These are phyloP conservation scores for Macaca mulatta DNA, from an alignment of 2,113 vertebrate genomes.

Conservation along the genomic window DNA sequence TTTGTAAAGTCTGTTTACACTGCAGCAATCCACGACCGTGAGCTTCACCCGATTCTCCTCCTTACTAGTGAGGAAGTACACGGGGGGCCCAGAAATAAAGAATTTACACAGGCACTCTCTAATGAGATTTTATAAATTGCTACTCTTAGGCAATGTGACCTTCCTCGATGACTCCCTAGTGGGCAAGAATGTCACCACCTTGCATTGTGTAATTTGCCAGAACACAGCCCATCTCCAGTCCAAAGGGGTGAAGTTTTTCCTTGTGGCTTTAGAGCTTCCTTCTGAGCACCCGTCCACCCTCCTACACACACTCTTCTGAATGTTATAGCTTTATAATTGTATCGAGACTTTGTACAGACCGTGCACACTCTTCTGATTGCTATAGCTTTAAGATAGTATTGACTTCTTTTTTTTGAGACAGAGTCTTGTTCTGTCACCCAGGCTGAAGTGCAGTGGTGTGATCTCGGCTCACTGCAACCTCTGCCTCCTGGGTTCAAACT, in stretches of 20 bases:
- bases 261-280: background rate
- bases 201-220: background rate
- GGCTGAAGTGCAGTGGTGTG: no score
- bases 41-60: background rate
- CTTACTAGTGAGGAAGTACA: background rate
- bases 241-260: background rate
- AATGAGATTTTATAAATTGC: background rate
- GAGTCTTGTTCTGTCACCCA: no score
- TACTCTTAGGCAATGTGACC: background rate
- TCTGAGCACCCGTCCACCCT: background rate
- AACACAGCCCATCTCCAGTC: background rate
- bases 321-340: background rate
- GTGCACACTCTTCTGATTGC: no score
- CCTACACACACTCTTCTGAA: background rate
- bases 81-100: background rate
- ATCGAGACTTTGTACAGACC: background rate
- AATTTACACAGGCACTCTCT: background rate
- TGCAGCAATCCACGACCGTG: background rate
- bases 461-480: no score
- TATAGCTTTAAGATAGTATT: no score
- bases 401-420: no score
- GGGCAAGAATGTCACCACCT: no score
- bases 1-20: background rate
- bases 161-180: background rate
- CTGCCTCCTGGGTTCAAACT: no score